Percentiles rank a stretch among this genome's conserved stretches.
These are phyloP conservation scores for Cassiopea xamachana DNA, from an alignment of 30 jellyfish, hydroid and myxozoan genomes.

Conservation along the genomic window DNA sequence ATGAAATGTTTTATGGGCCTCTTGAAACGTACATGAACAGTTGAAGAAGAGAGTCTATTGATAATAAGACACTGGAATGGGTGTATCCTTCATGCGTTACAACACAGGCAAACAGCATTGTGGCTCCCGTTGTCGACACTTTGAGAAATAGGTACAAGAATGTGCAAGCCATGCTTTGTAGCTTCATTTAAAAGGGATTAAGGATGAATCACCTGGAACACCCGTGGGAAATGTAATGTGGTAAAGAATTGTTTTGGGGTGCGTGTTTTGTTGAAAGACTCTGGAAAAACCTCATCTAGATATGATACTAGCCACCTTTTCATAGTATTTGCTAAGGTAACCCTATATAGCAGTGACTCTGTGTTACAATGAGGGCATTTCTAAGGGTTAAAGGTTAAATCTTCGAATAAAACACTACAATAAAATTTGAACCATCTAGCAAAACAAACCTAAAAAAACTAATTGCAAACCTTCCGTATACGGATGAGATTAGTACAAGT, in stretches of 20 bases:
- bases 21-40: slow-evolving; percentile 5
- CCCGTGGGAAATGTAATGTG: slow-evolving; percentile 14
- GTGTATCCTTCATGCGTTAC: background rate
- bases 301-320: background rate
- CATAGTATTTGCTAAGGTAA: background rate
- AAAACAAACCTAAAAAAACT: too few species aligned
- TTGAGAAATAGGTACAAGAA: background rate
- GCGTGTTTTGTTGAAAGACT: background rate
- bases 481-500: too few species aligned
- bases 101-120: background rate
- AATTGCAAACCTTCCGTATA: too few species aligned
- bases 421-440: too few species aligned
- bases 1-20: background rate
- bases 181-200: background rate
- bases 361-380: background rate
- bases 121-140: slow-evolving; percentile 22
- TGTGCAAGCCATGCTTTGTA: slow-evolving; percentile 6
- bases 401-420: too few species aligned
- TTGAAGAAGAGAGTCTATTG: background rate
- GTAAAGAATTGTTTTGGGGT: background rate
- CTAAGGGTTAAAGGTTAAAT: too few species aligned
- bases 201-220: background rate
- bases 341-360: background rate
- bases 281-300: background rate
- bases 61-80: slow-evolving; percentile 12